Evolutionary conservation across 1,140 invertebrate species (phyloP), one percentile per base, ranked within the genome.

Genomic region (Drosophila gunungcola): DNA sequence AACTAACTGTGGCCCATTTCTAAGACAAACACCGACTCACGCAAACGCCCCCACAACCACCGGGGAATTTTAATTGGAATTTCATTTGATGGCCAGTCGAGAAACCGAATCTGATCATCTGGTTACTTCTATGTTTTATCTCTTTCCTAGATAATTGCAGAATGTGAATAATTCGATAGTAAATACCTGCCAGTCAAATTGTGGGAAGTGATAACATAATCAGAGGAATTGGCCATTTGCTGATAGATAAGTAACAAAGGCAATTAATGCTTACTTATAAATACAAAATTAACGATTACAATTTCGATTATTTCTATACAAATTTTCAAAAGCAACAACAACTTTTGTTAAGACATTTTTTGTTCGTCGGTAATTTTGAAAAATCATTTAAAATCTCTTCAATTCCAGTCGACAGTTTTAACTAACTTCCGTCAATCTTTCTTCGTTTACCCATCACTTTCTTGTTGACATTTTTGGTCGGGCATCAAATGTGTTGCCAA

Each of bases 1-100:
- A 86, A 83, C 83, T 86, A 86, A 88, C 78, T 62, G 79, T 86
- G 82, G 74, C 83, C 82, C 65, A 86, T 77, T 77, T 77, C 51
- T 39, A 54, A 76, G 63, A 43, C 73, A 68, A 68, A 68, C 70
- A 74, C 45, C 11, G 1, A 29, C 46, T 32, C 51, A 16, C 45
- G 7, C 27, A 60, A 16, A 51, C 65, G 29, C 52, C 51, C 57
- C n/a, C 53, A 48, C 55, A 76, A 10, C 36, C 21, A 10, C 9
- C 9, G 42, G 12, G 25, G 43, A 45, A 68, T 80, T 78, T 83
- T 84, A 80, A 83, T 84, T 84, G 76, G 82, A 84, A 80, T 72
- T 80, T 48, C 81, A 70, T 79, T 80, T 45, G 52, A 58, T 57
- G 54, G 41, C 39, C 27, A 38, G 27, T 29, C 32, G 36, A 51